A percentile compares a stretch with the other conserved stretches of the same genome.
Conservation (phyloP, 2,888 invertebrate genomes). For the Gastracanthus pulcherrimus region DNA sequence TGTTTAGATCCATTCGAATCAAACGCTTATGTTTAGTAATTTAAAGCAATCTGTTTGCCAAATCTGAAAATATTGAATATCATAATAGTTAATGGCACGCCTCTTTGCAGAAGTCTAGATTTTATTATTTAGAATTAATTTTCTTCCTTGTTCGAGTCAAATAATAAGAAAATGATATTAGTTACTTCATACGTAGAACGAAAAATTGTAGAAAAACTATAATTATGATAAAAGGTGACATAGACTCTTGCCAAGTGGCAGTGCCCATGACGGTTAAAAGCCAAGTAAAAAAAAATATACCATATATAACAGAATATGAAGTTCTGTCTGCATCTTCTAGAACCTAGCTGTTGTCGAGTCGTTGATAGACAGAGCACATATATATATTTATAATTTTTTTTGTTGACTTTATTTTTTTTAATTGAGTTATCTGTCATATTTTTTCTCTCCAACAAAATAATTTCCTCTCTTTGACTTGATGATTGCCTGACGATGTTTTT, state of each 20-base stretch:
- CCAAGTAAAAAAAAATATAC: constrained; percentile 60
- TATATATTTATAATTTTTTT: constrained; percentile 65
- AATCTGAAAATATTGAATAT: constrained; percentile 4
- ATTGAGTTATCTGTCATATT: constrained; percentile 58
- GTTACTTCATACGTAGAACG: no score
- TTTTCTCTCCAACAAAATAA: constrained; percentile 62
- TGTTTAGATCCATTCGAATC: no score
- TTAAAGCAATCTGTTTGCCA: constrained; percentile 32
- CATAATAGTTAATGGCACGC: constrained; percentile 11
- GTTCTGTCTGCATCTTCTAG: constrained; percentile 74
- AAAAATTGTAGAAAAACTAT: neutral
- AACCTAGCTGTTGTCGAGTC: constrained; percentile 77
- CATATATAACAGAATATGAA: constrained; percentile 59
- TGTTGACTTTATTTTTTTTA: constrained; percentile 56
- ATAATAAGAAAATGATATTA: no score
- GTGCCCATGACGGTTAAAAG: constrained; percentile 66
- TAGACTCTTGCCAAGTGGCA: constrained; percentile 64
- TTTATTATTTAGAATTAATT: neutral
- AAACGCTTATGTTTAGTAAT: neutral
- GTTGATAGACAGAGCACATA: constrained; percentile 77
- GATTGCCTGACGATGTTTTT: constrained; percentile 73
- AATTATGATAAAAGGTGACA: no score
- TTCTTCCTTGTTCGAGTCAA: neutral
- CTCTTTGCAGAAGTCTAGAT: constrained; percentile 50
- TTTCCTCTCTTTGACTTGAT: constrained; percentile 62